phyloP scores from a whole-genome alignment of 1,140 invertebrate species.

The Cydia pomonella region DNA sequence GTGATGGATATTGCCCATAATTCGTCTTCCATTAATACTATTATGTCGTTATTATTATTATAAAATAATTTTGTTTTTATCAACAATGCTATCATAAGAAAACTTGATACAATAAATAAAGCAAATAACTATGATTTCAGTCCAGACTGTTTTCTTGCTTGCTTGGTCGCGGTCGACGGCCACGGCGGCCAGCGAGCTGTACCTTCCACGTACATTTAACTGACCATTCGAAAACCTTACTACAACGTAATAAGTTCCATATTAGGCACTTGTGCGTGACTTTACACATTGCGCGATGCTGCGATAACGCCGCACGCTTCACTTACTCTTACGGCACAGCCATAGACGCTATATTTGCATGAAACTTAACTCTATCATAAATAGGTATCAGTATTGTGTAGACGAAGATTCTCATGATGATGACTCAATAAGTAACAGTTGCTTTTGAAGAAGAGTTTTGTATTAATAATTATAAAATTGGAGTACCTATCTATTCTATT shows the following conservation, averaged over 20 bases:
- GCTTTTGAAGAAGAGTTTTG: not conserved
- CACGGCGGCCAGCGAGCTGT: slow-evolving; percentile 5
- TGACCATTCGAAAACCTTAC: not conserved
- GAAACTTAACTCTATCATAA: not conserved
- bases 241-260: not conserved
- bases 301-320: slow-evolving; percentile 13
- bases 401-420: slow-evolving; percentile 6
- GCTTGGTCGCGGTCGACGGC: not conserved
- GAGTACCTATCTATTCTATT: no score
- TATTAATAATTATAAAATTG: no score
- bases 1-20: no score
- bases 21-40: no score
- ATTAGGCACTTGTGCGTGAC: not conserved
- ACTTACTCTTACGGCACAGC: slow-evolving; percentile 12
- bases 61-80: not conserved
- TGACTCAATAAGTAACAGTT: slow-evolving; percentile 24
- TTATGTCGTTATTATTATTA: no score
- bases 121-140: not conserved
- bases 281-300: slow-evolving; percentile 6
- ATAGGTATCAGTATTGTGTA: not conserved
- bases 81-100: not conserved
- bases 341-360: slow-evolving; percentile 21
- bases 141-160: slow-evolving; percentile 2
- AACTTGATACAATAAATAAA: not conserved
- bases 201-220: not conserved